Conservation (phyloP, 2,888 invertebrate genomes). For the Microchrysa polita region DNA sequence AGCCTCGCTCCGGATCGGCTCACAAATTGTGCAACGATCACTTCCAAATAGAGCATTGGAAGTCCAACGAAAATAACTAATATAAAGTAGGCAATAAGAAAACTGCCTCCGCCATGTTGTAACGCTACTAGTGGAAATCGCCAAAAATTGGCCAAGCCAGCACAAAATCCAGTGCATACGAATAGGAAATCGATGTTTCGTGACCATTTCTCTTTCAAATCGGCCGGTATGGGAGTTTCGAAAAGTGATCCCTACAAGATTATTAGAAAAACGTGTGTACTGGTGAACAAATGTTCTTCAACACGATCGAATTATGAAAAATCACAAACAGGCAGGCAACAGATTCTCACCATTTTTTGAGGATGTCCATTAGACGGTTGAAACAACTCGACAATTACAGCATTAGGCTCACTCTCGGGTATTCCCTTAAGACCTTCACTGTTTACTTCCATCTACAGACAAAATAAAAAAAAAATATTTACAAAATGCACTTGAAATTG, state of each 20-base stretch:
- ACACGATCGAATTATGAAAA: too few relatives aligned
- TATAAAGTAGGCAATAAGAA: slow-evolving; percentile 18
- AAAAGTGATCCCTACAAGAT: slow-evolving; percentile 20
- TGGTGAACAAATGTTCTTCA: too few relatives aligned
- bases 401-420: not conserved
- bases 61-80: slow-evolving; percentile 4
- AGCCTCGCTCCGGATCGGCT: slow-evolving; percentile 21
- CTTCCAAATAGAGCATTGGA: slow-evolving; percentile 35
- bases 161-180: slow-evolving; percentile 25
- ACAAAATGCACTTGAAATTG: too few relatives aligned
- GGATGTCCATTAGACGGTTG: not conserved
- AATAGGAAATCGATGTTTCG: slow-evolving; percentile 34
- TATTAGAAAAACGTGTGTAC: not conserved
- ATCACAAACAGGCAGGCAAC: too few relatives aligned
- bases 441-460: too few relatives aligned
- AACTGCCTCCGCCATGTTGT: slow-evolving; percentile 23
- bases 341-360: not conserved
- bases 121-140: slow-evolving; percentile 23
- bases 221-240: not conserved
- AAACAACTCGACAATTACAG: not conserved
- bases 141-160: slow-evolving; percentile 29
- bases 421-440: not conserved
- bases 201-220: slow-evolving; percentile 17
- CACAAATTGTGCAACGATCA: slow-evolving; percentile 33
- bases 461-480: too few relatives aligned